Percentiles rank a stretch among this genome's conserved stretches.
These are phyloP conservation scores for Trachelus tabidus DNA, from an alignment of 2,888 invertebrate genomes.

Conservation along the genomic window DNA sequence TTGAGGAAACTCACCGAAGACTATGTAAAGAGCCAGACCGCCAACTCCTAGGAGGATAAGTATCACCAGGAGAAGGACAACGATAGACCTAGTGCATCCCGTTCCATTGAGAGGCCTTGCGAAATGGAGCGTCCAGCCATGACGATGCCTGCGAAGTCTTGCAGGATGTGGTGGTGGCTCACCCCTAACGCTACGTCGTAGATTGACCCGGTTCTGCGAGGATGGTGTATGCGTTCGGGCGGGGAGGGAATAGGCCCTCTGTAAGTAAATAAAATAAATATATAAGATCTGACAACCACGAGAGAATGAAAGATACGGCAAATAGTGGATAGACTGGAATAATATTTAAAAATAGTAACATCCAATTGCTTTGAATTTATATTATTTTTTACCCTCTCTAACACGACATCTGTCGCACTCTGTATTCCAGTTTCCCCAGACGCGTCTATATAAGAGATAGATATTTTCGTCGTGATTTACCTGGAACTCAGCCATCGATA, in stretches of 20 bases:
- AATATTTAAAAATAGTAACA: background rate
- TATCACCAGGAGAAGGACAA: conserved; percentile 51
- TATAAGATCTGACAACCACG: background rate
- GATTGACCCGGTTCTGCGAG: conserved; percentile 59
- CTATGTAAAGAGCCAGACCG: conserved; percentile 58
- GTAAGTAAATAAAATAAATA: conserved; percentile 8
- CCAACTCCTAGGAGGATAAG: conserved; percentile 57
- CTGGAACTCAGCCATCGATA: conserved; percentile 49
- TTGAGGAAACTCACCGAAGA: conserved; percentile 50
- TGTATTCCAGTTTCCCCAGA: background rate
- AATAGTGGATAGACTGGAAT: background rate
- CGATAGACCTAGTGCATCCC: conserved; percentile 53
- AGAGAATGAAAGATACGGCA: background rate
- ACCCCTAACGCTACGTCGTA: conserved; percentile 57
- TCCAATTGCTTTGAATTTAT: background rate
- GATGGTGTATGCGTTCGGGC: conserved; percentile 55
- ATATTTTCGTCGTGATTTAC: conserved; percentile 28
- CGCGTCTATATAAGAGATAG: background rate
- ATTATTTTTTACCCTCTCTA: background rate
- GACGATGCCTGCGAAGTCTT: conserved; percentile 56
- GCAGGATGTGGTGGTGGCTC: conserved; percentile 61
- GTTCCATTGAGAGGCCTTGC: conserved; percentile 51
- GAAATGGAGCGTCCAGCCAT: conserved; percentile 61
- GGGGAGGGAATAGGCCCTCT: conserved; percentile 61
- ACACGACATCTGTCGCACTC: background rate